Evolutionary conservation across 2,888 invertebrate species (phyloP).

Genomic region (Pollenia amentaria): DNA sequence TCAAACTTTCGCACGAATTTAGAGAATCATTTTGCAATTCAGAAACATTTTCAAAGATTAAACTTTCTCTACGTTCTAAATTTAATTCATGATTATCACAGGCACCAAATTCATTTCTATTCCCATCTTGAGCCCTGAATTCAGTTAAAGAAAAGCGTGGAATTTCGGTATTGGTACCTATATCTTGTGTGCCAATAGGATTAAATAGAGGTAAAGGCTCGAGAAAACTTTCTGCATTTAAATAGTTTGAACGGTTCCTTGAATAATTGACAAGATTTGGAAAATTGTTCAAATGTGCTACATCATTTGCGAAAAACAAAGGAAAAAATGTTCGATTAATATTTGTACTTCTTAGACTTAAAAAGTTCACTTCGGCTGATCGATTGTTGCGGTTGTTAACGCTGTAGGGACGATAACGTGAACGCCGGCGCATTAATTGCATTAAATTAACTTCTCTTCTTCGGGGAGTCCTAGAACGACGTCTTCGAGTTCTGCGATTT

Average conservation of each 20-base stretch:
- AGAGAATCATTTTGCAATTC: neutral
- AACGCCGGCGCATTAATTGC: slow-evolving; percentile 47
- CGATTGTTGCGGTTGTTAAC: neutral
- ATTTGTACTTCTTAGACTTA: neutral
- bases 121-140: neutral
- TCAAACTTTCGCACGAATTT: neutral
- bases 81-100: neutral
- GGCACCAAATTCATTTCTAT: neutral
- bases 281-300: neutral
- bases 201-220: neutral
- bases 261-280: neutral
- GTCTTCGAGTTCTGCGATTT: neutral
- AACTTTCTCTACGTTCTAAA: neutral
- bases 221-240: neutral
- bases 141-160: neutral
- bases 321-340: neutral
- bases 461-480: neutral
- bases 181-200: neutral
- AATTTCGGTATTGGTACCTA: slow-evolving; percentile 18
- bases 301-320: neutral
- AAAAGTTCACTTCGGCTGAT: neutral
- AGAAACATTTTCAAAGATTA: neutral
- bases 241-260: neutral
- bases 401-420: slow-evolving; percentile 44
- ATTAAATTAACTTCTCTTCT: slow-evolving; percentile 40